These are phyloP conservation scores for Oedothorax gibbosus DNA, from an alignment of 1,140 invertebrate species.

Conservation along the genomic window DNA sequence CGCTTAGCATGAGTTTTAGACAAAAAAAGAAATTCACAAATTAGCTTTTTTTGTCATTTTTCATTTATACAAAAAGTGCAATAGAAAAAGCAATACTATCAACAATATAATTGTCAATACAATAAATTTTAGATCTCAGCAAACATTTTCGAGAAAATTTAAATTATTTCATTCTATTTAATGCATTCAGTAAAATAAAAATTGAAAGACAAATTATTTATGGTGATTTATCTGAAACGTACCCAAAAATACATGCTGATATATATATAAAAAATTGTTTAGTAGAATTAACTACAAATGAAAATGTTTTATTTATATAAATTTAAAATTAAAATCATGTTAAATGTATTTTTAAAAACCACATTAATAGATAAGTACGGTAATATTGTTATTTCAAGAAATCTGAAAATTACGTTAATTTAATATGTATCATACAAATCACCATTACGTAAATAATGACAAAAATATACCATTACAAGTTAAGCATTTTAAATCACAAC, in stretches of 20 bases:
- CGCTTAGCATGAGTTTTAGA: constrained; percentile 46
- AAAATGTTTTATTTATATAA: too few species aligned
- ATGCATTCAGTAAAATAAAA: not conserved
- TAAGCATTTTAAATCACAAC: constrained; percentile 48
- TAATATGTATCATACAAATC: constrained; percentile 12
- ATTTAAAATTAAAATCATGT: too few species aligned
- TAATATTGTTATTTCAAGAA: too few species aligned
- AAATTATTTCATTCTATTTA: too few species aligned
- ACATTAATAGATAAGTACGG: too few species aligned
- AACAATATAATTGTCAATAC: constrained; percentile 38
- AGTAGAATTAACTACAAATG: too few species aligned
- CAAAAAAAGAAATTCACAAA: constrained; percentile 54
- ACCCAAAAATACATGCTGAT: too few species aligned
- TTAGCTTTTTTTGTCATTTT: constrained; percentile 31
- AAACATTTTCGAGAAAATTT: not conserved
- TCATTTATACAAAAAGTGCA: constrained; percentile 50
- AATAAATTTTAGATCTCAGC: constrained; percentile 27
- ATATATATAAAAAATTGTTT: too few species aligned
- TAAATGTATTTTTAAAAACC: too few species aligned
- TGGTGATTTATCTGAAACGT: constrained; percentile 21
- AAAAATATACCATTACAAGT: not conserved
- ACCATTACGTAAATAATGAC: constrained; percentile 1
- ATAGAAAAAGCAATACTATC: constrained; percentile 46
- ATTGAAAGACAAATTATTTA: constrained; percentile 25
- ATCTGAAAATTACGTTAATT: too few species aligned